Base-by-base conservation (phyloP, 2,113 vertebrate genomes). In the Spea bombifrons region DNA sequence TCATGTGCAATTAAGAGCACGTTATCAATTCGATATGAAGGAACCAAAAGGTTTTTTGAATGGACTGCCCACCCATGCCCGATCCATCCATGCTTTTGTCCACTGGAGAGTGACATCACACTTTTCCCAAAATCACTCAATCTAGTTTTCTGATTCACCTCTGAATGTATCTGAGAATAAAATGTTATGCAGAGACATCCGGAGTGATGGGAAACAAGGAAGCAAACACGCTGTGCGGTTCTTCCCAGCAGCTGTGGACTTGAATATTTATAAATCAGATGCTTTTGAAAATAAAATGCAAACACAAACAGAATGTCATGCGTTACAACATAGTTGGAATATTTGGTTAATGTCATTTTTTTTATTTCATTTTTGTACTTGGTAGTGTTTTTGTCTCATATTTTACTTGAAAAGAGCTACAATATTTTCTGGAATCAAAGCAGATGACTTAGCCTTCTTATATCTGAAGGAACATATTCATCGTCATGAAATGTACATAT, bases 221-320 rank as follows among this genome's bases (percentile, higher is more conserved):
- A 68, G 15, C 68, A 68, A 67, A 47, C 49, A 57, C n/a, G 63
- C 76, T 72, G 76, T 71, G 75, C 57, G 7, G 75, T 70, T 77
- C 57, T 78, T 78, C 70, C 77, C 63, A 79, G 63, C 63, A 15
- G 63, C 47, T 17, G 67, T 16, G 12, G 49, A 57, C 48, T 64
- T 69, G 49, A 53, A 53, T 71, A n/a, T 61, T 71, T 57, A 71
- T n/a, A 50, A 17, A 48, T 65, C 16, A 68, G 76, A 78, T 71
- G 76, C 71, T 78, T 71, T 71, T 71, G 61, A 53, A 49, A 63
- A 76, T 44, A 46, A 64, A 70, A 48, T 71, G 5, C 53, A 30
- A 64, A 30, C 6, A 13, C 55, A 59, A 9, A 59, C 55, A 59
- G 55, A 59, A 59, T 12, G 4, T 12, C 15, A 12, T 59, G 15